Evolutionary conservation across 2,888 invertebrate species (phyloP), one percentile per base, ranked within the genome.

Genomic region (Agriotes lineatus): DNA sequence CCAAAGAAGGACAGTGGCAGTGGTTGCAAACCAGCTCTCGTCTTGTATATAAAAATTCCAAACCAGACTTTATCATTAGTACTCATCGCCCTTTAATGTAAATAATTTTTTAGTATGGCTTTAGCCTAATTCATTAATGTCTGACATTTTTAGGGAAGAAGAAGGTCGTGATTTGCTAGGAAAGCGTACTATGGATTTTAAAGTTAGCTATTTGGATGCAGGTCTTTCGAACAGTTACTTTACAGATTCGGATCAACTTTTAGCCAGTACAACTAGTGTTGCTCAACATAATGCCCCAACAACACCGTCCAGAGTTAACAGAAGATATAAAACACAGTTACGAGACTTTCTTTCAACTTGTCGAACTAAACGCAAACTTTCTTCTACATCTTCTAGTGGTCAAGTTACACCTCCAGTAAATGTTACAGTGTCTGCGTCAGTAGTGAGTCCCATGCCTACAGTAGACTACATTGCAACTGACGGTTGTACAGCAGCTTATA

Each of bases 161-260:
- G 99, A 99, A 87, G 99, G 99, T 9, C 90, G 96, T 73, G 99
- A 99, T 85, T 87, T 99, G 70, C 88, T 99, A 54, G 98, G 98
- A 33, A 99, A 99, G 85, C 90, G 99, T 74, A 99, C 98, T 4
- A 97, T 97, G 95, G 98, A 99, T 85, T 99, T 98, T 85, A 98
- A 99, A 89, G 96, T 96, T 63, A 97, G 97, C 82, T 99, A 99
- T 85, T 88, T 98, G 79, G 97, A 97, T 82, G 96, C 96, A 0
- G 96, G 96, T 12, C 87, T 97, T 72, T 95, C 96, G 12, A 96
- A 95, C 80, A 91, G 93, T 63, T 96, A 96, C 85, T 95, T 96
- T 85, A 93, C 94, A 5, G 96, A 96, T 80, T 89, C 91, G 45
- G 95, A 96, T 81, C 93, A 93, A 82, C 85, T 95, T 14, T 86